A percentile compares a stretch with the other conserved stretches of the same genome.
phyloP scores from a whole-genome alignment of 2,113 vertebrate species.

The Labeo rohita region DNA sequence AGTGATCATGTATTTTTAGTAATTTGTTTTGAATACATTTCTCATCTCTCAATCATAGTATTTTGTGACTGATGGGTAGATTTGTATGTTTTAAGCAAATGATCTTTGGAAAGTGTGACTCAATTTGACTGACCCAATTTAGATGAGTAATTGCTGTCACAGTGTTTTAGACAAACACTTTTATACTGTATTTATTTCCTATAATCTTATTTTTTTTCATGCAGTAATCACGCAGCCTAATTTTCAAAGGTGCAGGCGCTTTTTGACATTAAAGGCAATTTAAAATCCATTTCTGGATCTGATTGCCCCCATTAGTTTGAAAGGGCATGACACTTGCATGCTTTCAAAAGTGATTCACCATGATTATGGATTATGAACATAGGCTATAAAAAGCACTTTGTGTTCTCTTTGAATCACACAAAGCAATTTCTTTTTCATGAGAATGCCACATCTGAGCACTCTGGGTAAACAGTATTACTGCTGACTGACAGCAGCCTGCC shows the following conservation, averaged over 20 bases:
- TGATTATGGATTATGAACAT: neutral
- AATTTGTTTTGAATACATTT: too few relatives aligned
- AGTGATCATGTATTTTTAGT: neutral
- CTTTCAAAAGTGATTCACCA: neutral
- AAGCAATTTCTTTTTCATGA: neutral
- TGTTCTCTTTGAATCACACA: neutral
- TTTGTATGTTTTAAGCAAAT: neutral
- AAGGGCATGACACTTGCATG: neutral
- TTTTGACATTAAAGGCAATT: neutral
- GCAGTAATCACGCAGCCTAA: neutral
- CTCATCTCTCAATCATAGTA: neutral
- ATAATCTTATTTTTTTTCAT: neutral
- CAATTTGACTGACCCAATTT: neutral
- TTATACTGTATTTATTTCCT: neutral
- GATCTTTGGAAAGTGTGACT: neutral
- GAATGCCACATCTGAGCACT: slow-evolving; percentile 34
- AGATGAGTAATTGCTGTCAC: neutral
- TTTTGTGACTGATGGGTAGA: neutral
- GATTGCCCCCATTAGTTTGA: neutral
- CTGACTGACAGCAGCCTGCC: neutral
- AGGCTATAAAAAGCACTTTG: neutral
- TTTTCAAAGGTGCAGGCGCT: neutral
- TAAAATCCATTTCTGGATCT: neutral
- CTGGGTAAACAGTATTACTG: slow-evolving; percentile 16
- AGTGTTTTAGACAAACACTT: neutral